Base-by-base conservation (phyloP, 2,113 vertebrate species). In the Narcine bancroftii region DNA sequence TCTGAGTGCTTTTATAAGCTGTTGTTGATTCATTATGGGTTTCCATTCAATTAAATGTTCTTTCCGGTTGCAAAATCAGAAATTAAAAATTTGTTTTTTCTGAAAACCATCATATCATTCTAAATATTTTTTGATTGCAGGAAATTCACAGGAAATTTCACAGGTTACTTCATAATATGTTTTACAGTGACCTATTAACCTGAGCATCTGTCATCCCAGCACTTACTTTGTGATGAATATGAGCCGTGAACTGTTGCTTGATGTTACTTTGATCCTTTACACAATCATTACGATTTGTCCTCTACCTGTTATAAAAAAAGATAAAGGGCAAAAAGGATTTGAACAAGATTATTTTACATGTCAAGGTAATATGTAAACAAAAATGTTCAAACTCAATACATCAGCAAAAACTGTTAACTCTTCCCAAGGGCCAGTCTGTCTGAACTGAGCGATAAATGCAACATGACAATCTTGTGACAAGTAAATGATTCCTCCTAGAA, bases 81-180 rank as follows among this genome's bases (percentile, higher is more conserved):
- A 81, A 53, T 53, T 83, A 29, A 21, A 83, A 69, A 33, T 91
- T 42, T 69, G 36, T 45, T 71, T 11, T 45, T 69, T 10, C 66
- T 47, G 42, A 42, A 91, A 91, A 65, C 63, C 65, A 66, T 91
- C 26, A 33, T 91, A 91, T 69, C 89, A 91, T 26, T 45, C 29
- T 19, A 42, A 69, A 69, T 45, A 91, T 33, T 91, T 47, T 69
- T 71, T 69, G 89, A 91, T 69, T 69, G 65, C 65, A 47, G 29
- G 53, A 66, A 47, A 69, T 91, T 69, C 24, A 71, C 24, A 66
- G n/a, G 24, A 91, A 39, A 9, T 47, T 91, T 91, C 65, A 83
- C 79, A 69, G 39, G 65, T 47, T 47, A 91, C 45, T 91, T 91
- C 89, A 71, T 69, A 29, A 91, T 71, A 47, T 47, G 24, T 91